These are phyloP conservation scores for Acropora tenuis DNA, from an alignment of 64 coral and sea anemone genomes.

Conservation along the genomic window DNA sequence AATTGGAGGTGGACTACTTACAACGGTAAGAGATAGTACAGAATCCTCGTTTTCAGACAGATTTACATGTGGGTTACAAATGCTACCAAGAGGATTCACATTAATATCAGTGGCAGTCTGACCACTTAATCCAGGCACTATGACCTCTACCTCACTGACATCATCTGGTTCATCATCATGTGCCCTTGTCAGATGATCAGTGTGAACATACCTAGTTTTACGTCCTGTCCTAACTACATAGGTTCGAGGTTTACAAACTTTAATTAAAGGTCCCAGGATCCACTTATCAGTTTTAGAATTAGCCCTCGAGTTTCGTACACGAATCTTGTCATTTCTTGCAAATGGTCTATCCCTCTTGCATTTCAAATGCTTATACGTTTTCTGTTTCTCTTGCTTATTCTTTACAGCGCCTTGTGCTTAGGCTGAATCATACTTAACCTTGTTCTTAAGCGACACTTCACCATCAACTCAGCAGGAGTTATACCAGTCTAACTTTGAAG, in stretches of 20 bases:
- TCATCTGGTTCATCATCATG: slow-evolving; percentile 62
- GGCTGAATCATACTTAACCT: too few relatives aligned
- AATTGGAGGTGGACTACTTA: background rate
- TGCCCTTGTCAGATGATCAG: slow-evolving; percentile 83
- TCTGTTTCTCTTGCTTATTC: slow-evolving; percentile 31
- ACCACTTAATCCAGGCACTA: slow-evolving; percentile 59
- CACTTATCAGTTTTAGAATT: slow-evolving; percentile 45
- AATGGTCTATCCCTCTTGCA: slow-evolving; percentile 44
- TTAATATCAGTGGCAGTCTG: background rate
- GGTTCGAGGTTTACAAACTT: slow-evolving; percentile 56
- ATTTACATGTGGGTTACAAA: background rate
- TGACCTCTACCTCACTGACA: slow-evolving; percentile 31
- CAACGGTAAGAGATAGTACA: background rate
- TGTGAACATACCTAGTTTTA: slow-evolving; percentile 62
- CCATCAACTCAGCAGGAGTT: slow-evolving; percentile 45
- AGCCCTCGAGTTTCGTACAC: slow-evolving; percentile 67
- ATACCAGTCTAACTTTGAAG: slow-evolving; percentile 47
- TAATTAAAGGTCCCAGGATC: slow-evolving; percentile 48
- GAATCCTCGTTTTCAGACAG: background rate
- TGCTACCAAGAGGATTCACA: background rate
- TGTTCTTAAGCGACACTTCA: slow-evolving; percentile 9
- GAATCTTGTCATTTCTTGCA: slow-evolving; percentile 47
- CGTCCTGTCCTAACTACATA: slow-evolving; percentile 79
- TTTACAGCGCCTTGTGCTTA: slow-evolving; percentile 32
- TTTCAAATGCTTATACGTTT: slow-evolving; percentile 23